Base-by-base conservation (phyloP, 2,888 invertebrate genomes). In the Colletes collaris region DNA sequence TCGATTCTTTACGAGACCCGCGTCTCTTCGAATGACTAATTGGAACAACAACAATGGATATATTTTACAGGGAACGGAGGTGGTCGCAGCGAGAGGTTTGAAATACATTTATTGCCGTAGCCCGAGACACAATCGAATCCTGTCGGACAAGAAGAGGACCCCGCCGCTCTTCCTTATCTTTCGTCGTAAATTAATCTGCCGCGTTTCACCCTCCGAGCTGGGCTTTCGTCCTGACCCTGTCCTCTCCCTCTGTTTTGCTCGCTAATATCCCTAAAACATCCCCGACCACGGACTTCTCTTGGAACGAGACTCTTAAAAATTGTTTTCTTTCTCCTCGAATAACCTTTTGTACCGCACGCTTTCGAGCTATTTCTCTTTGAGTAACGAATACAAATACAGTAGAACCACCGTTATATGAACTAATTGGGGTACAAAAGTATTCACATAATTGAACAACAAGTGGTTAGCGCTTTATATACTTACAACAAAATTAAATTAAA, bases 111-210 rank as follows among this genome's bases (percentile, higher is more conserved):
- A 89, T 90, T 90, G 89, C 85, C 77, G 82, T 77, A 82, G 86
- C 85, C 52, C 84, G 88, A 89, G 90, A 89, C 89, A 90, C 90
- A 91, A 92, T 92, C 91, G 91, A 92, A 92, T 91, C 88, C 88
- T 88, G 85, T 86, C 86, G 86, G 87, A 86, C 87, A 88, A 86
- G 83, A 83, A 76, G 80, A 86, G 85, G 81, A 76, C 79, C 86
- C 79, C 82, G 71, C 72, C 83, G 90, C 89, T 91, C 90, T 90
- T 92, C 91, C 91, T 92, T 92, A 92, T 92, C 92, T 92, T 89
- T 88, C 87, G 88, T 87, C 90, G 90, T 89, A 90, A 92, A 92
- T 92, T 92, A 92, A 92, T 92, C 92, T 91, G 91, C 84, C 83
- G 83, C 82, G 83, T 78, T 83, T 81, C 83, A 81, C 86, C 83